Conservation (phyloP, 2,113 vertebrate species). For the Eidolon helvum region DNA sequence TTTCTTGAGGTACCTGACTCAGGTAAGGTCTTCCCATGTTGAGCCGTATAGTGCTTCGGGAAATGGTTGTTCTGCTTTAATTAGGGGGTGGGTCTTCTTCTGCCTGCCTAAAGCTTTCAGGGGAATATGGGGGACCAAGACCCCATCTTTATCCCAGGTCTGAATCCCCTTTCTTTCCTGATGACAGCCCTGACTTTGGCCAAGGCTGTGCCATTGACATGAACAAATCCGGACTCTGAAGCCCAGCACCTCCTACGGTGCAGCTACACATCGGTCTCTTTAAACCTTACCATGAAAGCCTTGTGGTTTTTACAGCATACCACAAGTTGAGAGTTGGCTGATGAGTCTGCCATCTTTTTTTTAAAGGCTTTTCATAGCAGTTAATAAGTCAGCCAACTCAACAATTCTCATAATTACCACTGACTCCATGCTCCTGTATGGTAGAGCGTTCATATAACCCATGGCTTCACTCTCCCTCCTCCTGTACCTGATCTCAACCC, state of each 20-base stretch:
- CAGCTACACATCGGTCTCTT: neutral
- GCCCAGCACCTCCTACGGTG: neutral
- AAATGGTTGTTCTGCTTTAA: neutral
- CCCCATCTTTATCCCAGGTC: neutral
- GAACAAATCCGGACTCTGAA: neutral
- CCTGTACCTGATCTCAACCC: neutral
- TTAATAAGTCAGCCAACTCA: neutral
- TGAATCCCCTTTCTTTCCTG: neutral
- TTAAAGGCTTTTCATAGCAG: neutral
- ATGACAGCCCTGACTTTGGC: neutral
- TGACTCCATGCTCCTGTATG: fast-evolving
- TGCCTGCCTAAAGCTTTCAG: neutral
- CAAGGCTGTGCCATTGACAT: neutral
- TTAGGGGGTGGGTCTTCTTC: neutral
- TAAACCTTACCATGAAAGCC: neutral
- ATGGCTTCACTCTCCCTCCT: neutral
- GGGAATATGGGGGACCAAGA: neutral
- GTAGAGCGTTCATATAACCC: neutral
- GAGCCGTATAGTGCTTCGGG: neutral
- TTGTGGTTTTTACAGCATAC: neutral
- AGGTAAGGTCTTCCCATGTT: no score
- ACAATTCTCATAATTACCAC: no score
- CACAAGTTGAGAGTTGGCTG: neutral
- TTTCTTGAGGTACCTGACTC: neutral
- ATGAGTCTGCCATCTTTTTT: neutral